These are phyloP conservation scores for Acanthis flammea DNA, from an alignment of 2,797 vertebrate genomes.

Conservation along the genomic window DNA sequence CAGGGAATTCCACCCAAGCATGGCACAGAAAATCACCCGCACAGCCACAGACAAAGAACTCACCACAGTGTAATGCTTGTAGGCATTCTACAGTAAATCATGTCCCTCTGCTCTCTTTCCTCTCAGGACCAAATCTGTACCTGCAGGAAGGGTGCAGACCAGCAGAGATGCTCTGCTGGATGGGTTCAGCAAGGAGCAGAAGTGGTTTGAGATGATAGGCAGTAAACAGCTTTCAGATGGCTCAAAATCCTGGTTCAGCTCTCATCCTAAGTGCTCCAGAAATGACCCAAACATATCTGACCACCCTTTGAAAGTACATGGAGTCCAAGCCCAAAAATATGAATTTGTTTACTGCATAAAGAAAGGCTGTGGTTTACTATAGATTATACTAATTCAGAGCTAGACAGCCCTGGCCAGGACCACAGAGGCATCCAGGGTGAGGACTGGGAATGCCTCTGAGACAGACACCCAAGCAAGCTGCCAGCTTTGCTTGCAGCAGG, in stretches of 20 bases:
- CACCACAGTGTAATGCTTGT: neutral
- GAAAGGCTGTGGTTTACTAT: neutral
- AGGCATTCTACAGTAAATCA: neutral
- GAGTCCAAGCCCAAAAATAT: neutral
- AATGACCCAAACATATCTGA: neutral
- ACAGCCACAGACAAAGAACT: neutral
- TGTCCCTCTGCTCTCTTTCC: neutral
- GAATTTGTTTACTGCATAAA: fast-evolving
- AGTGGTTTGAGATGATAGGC: neutral
- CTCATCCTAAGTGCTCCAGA: neutral
- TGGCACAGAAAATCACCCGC: neutral
- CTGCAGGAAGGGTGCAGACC: neutral
- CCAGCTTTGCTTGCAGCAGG: neutral
- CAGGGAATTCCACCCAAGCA: neutral
- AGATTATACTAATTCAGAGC: neutral
- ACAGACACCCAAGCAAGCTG: neutral
- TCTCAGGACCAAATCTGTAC: neutral
- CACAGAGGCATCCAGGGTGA: fast-evolving
- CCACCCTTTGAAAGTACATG: neutral
- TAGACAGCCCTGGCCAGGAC: neutral
- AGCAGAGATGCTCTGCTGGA: neutral
- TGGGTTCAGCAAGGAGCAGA: neutral
- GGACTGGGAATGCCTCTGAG: fast-evolving
- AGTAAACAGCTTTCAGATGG: neutral
- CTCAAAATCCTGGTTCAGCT: neutral